These are phyloP conservation scores for Chaetoderma sp. DNA, from an alignment of 2,888 invertebrate species.

Conservation along the genomic window DNA sequence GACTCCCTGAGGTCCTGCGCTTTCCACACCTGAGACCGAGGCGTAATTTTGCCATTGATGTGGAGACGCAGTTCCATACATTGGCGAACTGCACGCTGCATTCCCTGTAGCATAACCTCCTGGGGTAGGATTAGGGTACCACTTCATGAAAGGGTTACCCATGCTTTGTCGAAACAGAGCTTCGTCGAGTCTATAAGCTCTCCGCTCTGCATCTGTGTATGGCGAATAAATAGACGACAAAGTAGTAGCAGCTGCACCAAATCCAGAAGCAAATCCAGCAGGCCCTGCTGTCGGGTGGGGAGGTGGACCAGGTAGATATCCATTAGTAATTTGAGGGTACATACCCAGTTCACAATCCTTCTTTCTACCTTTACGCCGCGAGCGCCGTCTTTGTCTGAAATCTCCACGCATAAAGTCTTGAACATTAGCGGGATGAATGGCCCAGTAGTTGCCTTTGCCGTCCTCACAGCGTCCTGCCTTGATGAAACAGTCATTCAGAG, in stretches of 20 bases:
- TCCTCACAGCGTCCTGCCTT: constrained; percentile 62
- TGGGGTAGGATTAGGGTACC: constrained; percentile 41
- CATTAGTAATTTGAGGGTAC: constrained; percentile 48
- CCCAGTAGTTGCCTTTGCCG: constrained; percentile 66
- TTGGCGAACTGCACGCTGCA: too few relatives aligned
- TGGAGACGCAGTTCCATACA: too few relatives aligned
- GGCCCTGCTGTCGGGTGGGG: too few relatives aligned
- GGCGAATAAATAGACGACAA: constrained; percentile 57
- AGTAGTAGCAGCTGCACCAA: constrained; percentile 41
- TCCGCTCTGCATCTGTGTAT: constrained; percentile 59
- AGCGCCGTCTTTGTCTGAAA: constrained; percentile 60
- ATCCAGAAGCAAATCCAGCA: too few relatives aligned
- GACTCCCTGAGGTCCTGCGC: too few relatives aligned
- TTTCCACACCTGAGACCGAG: too few relatives aligned
- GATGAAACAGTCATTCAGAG: constrained; percentile 66
- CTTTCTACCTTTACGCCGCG: constrained; percentile 54
- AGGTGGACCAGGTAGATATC: constrained; percentile 47
- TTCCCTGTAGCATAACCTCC: too few relatives aligned
- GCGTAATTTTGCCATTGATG: too few relatives aligned
- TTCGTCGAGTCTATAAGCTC: constrained; percentile 60
- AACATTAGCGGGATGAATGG: constrained; percentile 63
- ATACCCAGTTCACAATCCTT: constrained; percentile 58
- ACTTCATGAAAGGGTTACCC: constrained; percentile 61
- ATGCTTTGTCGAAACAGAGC: constrained; percentile 59
- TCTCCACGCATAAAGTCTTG: constrained; percentile 65